These are phyloP conservation scores for Tetramorium parvispinum DNA, from an alignment of 1,140 invertebrate genomes.

Conservation along the genomic window DNA sequence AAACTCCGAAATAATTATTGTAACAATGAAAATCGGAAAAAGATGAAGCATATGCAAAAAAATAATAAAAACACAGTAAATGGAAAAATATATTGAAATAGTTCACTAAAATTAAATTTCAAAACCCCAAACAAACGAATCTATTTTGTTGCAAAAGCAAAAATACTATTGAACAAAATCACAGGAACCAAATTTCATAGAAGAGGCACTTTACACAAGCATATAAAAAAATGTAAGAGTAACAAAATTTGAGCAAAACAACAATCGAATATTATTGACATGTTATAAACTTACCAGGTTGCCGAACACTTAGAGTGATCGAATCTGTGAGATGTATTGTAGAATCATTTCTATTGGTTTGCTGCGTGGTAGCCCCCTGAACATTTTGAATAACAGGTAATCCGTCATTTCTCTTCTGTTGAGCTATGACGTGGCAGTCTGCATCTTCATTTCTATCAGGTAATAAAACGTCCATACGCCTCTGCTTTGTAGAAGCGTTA, in stretches of 20 bases:
- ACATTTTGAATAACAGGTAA: slow-evolving; percentile 91
- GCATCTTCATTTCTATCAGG: slow-evolving; percentile 88
- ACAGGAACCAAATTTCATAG: slow-evolving; percentile 47
- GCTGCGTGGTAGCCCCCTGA: slow-evolving; percentile 87
- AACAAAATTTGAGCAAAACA: not conserved
- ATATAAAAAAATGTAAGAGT: slow-evolving; percentile 1
- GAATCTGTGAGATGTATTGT: slow-evolving; percentile 88
- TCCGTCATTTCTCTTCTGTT: slow-evolving; percentile 90
- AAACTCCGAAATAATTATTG: no score
- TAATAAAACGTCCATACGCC: slow-evolving; percentile 86
- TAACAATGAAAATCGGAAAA: no score
- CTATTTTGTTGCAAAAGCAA: not conserved
- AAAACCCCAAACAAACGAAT: slow-evolving; percentile 26
- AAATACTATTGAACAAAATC: slow-evolving; percentile 1
- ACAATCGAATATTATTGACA: not conserved
- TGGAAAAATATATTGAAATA: not conserved
- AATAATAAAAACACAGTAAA: not conserved
- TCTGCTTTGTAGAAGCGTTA: slow-evolving; percentile 80
- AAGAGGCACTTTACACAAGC: slow-evolving; percentile 53
- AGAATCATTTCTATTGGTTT: slow-evolving; percentile 85
- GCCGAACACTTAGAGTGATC: slow-evolving; percentile 89
- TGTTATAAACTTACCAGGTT: slow-evolving; percentile 78
- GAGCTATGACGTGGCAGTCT: slow-evolving; percentile 89
- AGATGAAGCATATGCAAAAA: not conserved
- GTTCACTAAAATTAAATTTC: slow-evolving; percentile 4